These are phyloP conservation scores for Tinamus guttatus DNA, from an alignment of 2,113 vertebrate species.

Conservation along the genomic window DNA sequence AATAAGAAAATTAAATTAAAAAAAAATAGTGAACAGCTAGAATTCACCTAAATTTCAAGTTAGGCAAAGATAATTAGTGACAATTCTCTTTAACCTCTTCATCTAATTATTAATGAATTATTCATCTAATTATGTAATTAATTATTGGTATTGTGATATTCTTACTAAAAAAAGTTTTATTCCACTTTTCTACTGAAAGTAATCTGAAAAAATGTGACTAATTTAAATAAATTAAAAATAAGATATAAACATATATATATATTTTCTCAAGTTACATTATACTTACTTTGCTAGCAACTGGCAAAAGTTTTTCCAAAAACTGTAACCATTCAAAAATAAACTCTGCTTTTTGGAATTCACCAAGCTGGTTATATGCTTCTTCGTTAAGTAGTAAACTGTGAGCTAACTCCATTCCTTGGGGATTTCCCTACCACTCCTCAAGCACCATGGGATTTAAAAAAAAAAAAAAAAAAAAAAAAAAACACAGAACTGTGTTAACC, in stretches of 20 bases:
- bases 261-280: background rate
- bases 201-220: background rate
- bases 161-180: background rate
- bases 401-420: constrained; percentile 85
- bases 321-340: constrained; percentile 90
- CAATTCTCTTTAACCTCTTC: background rate
- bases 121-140: too few relatives aligned
- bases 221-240: background rate
- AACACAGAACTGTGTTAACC: background rate
- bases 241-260: background rate
- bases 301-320: constrained; percentile 88
- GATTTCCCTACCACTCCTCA: constrained; percentile 4
- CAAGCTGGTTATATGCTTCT: constrained; percentile 80
- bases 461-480: background rate
- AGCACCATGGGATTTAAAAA: background rate
- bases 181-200: background rate
- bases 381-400: constrained; percentile 89
- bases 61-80: background rate
- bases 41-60: background rate
- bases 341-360: constrained; percentile 85
- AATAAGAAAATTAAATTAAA: too few relatives aligned
- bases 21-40: background rate
- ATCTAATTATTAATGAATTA: too few relatives aligned
- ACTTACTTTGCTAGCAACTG: constrained; percentile 83
- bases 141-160: background rate